phyloP scores from a whole-genome alignment of 2,113 vertebrate genomes.

The Mola mola region DNA sequence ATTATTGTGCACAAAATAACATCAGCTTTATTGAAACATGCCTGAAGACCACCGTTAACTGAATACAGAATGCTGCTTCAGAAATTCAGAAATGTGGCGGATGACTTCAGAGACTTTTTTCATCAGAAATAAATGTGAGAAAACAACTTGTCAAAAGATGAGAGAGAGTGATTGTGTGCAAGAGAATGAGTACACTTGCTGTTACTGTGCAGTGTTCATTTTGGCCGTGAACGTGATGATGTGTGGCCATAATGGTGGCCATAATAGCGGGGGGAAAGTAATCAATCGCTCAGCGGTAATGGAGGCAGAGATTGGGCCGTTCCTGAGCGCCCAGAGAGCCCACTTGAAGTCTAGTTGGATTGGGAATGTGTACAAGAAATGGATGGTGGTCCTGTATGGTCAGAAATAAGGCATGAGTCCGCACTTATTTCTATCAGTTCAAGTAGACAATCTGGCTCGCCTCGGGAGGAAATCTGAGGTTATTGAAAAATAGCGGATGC shows the following conservation, averaged over 20 bases:
- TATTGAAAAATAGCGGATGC: constrained; percentile 44
- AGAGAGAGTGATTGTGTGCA: constrained; percentile 55
- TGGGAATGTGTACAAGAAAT: constrained; percentile 57
- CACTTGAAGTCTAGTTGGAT: constrained; percentile 61
- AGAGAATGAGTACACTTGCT: too few species aligned
- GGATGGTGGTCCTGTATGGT: constrained; percentile 54
- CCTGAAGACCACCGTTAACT: too few species aligned
- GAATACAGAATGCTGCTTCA: too few species aligned
- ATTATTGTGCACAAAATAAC: too few species aligned
- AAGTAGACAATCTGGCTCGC: constrained; percentile 29
- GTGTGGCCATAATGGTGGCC: constrained; percentile 61
- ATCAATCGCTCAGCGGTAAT: constrained; percentile 69
- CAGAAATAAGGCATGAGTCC: constrained; percentile 1
- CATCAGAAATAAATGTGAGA: too few species aligned
- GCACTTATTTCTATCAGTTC: constrained; percentile 38
- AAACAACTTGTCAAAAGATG: constrained; percentile 26
- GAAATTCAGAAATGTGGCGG: too few species aligned
- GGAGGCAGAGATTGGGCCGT: constrained; percentile 64
- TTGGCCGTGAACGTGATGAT: constrained; percentile 61
- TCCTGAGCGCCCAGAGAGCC: constrained; percentile 48
- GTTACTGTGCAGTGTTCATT: constrained; percentile 64
- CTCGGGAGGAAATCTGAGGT: constrained; percentile 33
- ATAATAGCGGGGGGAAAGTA: constrained; percentile 43
- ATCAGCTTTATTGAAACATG: too few species aligned
- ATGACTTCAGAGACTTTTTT: too few species aligned